Base-by-base conservation (phyloP, 1,140 invertebrate species). In the Polypedilum pembai region DNA sequence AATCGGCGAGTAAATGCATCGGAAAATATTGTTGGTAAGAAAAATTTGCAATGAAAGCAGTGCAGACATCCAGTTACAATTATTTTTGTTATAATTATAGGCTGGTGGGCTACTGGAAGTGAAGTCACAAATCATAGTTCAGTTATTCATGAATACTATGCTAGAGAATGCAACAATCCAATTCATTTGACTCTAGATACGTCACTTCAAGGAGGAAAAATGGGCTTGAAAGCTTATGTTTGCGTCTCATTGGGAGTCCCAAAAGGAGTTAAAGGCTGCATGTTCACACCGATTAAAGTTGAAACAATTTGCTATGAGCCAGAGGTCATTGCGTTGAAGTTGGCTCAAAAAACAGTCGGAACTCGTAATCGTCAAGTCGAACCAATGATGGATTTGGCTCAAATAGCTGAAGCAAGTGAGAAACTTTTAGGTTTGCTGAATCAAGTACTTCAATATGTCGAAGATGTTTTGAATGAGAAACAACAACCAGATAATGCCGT, bases 111-210 rank as follows among this genome's bases (percentile, higher is more conserved):
- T 0, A 98, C 95, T 7, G 96, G 96, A 73, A 91, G 92, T 78
- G 95, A 98, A 83, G 94, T 99, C 4, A 98, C 95, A 1, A 95
- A 94, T 79, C 95, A 98, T 84, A 98, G 95, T 10, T 94, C 95
- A 0, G 91, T 98, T 24, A 98, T 99, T 80, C 96, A 99, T 79
- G 96, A 98, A 79, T 99, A 98, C 84, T 99, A 97, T 82, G 89
- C 94, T 0, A 87, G 94, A 75, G 94, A 97, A 83, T 95, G 94
- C 78, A 91, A 91, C 75, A 95, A 94, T 83, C 96, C 96, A 5
- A 89, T 99, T 73, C 96, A 98, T 83, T 85, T 98, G 63, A 97
- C 95, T 17, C 88, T 98, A 21, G 96, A 98, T 81, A 97, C 96
- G 2, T 93, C 92, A 10, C 84, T 98, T 79, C 89, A 83, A 81